Percentiles rank a stretch among this genome's conserved stretches.
Conservation (phyloP, 2,888 invertebrate genomes). For the Leucania comma region DNA sequence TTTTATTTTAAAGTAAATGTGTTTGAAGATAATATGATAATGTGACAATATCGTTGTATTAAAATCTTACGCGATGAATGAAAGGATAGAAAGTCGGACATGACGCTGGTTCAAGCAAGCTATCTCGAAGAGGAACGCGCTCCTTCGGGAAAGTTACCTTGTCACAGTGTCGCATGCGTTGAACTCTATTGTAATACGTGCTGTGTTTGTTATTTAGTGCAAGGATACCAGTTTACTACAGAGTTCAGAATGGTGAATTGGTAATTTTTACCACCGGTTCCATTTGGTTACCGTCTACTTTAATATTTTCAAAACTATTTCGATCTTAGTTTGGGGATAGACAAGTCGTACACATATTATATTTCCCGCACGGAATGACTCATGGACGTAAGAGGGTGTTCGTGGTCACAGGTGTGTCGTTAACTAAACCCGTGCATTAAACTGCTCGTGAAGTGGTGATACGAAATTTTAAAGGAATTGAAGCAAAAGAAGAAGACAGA, state of each 20-base stretch:
- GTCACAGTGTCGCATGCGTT: neutral
- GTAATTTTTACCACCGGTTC: neutral
- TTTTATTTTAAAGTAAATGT: neutral
- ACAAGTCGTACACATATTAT: neutral
- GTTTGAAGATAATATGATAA: neutral
- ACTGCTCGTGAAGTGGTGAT: neutral
- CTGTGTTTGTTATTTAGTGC: neutral
- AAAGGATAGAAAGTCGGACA: constrained; percentile 17
- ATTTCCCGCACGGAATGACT: neutral
- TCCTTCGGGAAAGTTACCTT: constrained; percentile 7
- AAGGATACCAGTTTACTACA: neutral
- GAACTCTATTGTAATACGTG: neutral
- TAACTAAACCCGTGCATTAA: neutral
- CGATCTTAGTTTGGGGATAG: neutral
- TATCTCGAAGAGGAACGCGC: neutral
- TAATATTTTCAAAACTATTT: neutral
- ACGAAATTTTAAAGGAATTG: neutral
- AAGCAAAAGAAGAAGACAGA: neutral
- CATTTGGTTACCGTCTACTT: neutral
- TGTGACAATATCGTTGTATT: neutral
- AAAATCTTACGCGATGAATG: neutral
- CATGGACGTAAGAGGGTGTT: neutral
- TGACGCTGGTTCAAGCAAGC: constrained; percentile 17
- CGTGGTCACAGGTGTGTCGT: neutral
- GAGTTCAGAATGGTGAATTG: neutral